Conservation (phyloP, 2,797 vertebrate species). For the Clarias laeviceps region DNA sequence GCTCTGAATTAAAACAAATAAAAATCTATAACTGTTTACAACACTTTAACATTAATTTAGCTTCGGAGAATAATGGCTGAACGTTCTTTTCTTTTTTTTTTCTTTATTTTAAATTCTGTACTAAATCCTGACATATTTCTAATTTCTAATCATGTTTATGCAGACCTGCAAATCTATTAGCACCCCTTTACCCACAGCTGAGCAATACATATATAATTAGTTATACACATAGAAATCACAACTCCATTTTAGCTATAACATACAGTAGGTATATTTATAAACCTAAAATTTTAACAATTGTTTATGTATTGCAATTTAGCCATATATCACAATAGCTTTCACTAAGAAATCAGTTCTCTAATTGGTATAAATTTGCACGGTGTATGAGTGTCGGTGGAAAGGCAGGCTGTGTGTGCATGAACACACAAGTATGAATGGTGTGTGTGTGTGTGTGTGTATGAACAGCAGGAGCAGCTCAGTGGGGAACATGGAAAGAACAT, state of each 20-base stretch:
- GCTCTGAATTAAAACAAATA: not conserved
- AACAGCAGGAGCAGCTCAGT: not conserved
- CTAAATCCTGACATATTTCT: not conserved
- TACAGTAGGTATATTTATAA: not conserved
- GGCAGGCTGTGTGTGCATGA: constrained; percentile 26
- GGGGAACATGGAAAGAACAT: constrained; percentile 18
- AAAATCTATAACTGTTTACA: not conserved
- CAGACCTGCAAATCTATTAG: not conserved
- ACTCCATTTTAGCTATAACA: not conserved
- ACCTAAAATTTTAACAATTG: not conserved
- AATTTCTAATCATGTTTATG: not conserved
- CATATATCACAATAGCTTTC: not conserved
- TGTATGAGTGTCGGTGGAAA: not conserved
- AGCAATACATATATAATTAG: too few relatives aligned
- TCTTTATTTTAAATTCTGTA: not conserved
- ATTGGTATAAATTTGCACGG: not conserved
- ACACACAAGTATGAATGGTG: not conserved
- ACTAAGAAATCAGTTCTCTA: not conserved
- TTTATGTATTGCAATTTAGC: not conserved
- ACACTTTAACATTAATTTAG: not conserved
- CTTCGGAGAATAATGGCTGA: not conserved
- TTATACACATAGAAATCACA: too few relatives aligned
- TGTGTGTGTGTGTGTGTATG: constrained; percentile 5
- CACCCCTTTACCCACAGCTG: not conserved
- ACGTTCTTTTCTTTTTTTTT: not conserved